A percentile compares a stretch with the other conserved stretches of the same genome.
Evolutionary conservation across 2,888 invertebrate genomes (phyloP).

Genomic region (Loripinus fragilis): DNA sequence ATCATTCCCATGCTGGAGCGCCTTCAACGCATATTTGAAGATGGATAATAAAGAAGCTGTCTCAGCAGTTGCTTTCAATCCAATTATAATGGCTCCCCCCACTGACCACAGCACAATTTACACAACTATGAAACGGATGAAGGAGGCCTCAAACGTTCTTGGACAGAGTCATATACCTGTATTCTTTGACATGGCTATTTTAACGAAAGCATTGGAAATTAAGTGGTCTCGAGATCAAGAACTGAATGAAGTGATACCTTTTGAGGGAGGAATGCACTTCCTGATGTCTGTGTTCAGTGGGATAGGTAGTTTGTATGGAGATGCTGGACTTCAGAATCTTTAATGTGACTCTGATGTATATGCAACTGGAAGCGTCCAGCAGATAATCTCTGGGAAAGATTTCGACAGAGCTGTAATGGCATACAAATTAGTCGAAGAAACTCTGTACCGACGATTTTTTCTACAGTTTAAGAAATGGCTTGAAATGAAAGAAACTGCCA

Average conservation of each 20-base stretch:
- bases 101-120: conserved; percentile 29
- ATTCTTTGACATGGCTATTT: conserved; percentile 36
- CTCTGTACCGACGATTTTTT: background rate
- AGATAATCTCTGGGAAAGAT: conserved; percentile 21
- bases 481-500: background rate
- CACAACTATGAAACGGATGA: conserved; percentile 23
- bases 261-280: conserved; percentile 46
- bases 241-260: conserved; percentile 28
- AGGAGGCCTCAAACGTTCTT: conserved; percentile 30
- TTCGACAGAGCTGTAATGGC: background rate
- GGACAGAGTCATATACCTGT: conserved; percentile 25
- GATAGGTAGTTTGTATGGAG: conserved; percentile 34
- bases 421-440: background rate
- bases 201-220: conserved; percentile 39
- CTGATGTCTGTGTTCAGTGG: conserved; percentile 36
- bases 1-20: background rate
- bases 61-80: conserved; percentile 1
- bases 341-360: conserved; percentile 30
- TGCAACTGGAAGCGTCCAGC: conserved; percentile 27
- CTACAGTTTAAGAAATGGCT: background rate
- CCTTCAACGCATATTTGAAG: background rate
- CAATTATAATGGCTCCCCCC: conserved; percentile 20
- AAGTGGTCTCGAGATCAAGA: conserved; percentile 24
- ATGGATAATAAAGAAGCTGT: background rate
- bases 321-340: conserved; percentile 22